Evolutionary conservation across 2,797 vertebrate genomes (phyloP).

Genomic region (Clarias pachynema): DNA sequence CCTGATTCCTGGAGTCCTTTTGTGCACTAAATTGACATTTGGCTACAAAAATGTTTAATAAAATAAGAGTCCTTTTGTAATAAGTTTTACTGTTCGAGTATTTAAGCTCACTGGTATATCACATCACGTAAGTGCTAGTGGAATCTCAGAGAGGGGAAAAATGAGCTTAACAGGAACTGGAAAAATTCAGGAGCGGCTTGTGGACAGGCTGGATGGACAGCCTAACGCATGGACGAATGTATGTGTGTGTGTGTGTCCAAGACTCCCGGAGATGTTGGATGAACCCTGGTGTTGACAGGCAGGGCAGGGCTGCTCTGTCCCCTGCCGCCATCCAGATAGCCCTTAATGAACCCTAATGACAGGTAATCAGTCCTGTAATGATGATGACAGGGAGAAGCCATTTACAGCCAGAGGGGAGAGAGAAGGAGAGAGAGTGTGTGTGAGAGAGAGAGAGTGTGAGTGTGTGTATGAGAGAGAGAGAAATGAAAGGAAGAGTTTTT

Average conservation of each 20-base stretch:
- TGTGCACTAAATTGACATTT: neutral
- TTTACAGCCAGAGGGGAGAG: conserved; percentile 43
- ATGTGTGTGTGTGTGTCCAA: neutral
- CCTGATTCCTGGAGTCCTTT: neutral
- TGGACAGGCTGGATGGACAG: neutral
- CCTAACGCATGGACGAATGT: conserved; percentile 2
- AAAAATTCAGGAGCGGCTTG: conserved; percentile 3
- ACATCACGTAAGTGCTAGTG: neutral
- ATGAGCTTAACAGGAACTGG: neutral
- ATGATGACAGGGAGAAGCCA: conserved; percentile 68
- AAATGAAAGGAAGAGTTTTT: neutral
- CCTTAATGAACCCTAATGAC: conserved; percentile 76
- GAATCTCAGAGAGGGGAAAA: neutral
- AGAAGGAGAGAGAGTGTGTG: conserved; percentile 11
- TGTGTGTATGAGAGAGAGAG: conserved; percentile 9
- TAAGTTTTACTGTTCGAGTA: neutral
- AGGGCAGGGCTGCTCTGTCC: conserved; percentile 54
- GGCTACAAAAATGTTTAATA: neutral
- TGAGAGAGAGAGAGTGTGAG: neutral
- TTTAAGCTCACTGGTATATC: neutral
- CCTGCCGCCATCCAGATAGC: conserved; percentile 71
- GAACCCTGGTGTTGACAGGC: conserved; percentile 64
- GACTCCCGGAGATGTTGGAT: conserved; percentile 33
- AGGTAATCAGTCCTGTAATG: conserved; percentile 74
- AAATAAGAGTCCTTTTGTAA: neutral